Conservation (phyloP, 2,888 invertebrate genomes). For the Brachypalpus laphriformis region DNA sequence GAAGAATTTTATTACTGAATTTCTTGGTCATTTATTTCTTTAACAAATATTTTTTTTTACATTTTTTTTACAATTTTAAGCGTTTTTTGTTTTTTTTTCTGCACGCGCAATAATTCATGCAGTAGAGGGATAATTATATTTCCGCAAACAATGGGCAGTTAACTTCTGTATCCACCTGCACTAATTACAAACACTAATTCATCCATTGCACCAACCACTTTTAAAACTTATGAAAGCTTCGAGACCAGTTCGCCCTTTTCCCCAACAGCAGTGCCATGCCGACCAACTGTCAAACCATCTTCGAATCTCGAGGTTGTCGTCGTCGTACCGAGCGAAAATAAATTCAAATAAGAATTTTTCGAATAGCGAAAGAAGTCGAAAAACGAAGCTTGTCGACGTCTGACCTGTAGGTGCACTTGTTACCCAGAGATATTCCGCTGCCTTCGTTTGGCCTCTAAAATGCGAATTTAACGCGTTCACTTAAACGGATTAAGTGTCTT, state of each 20-base stretch:
- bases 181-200: too few species aligned
- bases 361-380: constrained; percentile 71
- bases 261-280: neutral
- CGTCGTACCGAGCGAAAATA: constrained; percentile 15
- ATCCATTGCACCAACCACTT: constrained; percentile 30
- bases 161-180: too few species aligned
- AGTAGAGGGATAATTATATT: too few species aligned
- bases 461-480: constrained; percentile 27
- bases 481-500: constrained; percentile 28
- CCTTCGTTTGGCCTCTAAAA: constrained; percentile 41
- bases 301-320: constrained; percentile 7
- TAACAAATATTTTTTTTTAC: too few species aligned
- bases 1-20: too few species aligned
- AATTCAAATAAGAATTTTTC: constrained; percentile 72
- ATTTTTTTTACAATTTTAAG: too few species aligned
- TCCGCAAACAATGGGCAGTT: too few species aligned
- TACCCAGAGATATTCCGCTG: constrained; percentile 58
- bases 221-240: neutral
- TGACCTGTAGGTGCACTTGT: constrained; percentile 73
- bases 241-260: constrained; percentile 11
- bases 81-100: too few species aligned
- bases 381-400: constrained; percentile 72
- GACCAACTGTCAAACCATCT: constrained; percentile 48
- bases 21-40: too few species aligned
- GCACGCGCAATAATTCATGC: too few species aligned